Evolutionary conservation across 2,888 invertebrate genomes (phyloP).

Genomic region (Lymantria monacha): DNA sequence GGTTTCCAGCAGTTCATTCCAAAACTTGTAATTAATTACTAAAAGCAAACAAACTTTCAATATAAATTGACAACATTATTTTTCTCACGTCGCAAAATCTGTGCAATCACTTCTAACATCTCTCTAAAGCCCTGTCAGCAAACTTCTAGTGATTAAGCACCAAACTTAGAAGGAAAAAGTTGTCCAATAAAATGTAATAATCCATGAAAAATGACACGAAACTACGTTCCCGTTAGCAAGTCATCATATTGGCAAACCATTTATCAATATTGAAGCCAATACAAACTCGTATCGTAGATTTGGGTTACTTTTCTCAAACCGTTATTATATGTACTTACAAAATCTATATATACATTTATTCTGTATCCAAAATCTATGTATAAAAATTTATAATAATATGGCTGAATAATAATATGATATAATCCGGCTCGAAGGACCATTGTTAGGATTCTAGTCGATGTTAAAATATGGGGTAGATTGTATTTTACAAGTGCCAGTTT

Average conservation of each 20-base stretch:
- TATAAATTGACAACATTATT: neutral
- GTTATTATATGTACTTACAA: too few relatives aligned
- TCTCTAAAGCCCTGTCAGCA: conserved; percentile 10
- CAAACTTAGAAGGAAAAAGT: conserved; percentile 25
- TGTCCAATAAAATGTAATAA: conserved; percentile 43
- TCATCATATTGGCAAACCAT: conserved; percentile 57
- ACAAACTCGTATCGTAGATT: conserved; percentile 30
- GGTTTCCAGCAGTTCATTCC: too few relatives aligned
- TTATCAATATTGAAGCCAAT: conserved; percentile 43
- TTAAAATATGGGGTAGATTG: too few relatives aligned
- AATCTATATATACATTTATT: too few relatives aligned
- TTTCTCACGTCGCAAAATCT: neutral
- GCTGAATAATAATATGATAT: too few relatives aligned
- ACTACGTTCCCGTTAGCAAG: conserved; percentile 47
- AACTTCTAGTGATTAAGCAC: conserved; percentile 25
- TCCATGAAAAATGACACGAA: conserved; percentile 48
- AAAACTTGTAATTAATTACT: too few relatives aligned
- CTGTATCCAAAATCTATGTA: too few relatives aligned
- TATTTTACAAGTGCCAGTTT: too few relatives aligned
- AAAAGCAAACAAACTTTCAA: too few relatives aligned
- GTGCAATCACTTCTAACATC: neutral
- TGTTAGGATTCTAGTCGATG: too few relatives aligned
- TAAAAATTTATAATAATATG: too few relatives aligned
- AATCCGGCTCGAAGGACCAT: too few relatives aligned
- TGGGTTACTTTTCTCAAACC: conserved; percentile 13